These are phyloP conservation scores for Otis tarda DNA, from an alignment of 2,113 vertebrate genomes.

Conservation along the genomic window DNA sequence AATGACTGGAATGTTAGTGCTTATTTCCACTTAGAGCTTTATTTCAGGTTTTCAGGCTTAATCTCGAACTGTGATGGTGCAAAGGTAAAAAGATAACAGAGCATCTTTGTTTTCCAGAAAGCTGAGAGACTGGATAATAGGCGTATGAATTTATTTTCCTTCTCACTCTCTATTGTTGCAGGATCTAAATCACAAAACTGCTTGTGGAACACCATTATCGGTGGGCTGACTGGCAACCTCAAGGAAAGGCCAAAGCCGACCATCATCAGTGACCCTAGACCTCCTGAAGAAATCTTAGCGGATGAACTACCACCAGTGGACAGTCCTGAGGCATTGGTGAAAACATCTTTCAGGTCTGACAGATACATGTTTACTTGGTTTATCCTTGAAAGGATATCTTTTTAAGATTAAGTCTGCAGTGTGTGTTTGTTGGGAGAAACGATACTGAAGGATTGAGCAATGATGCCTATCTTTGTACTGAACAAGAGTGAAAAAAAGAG, in stretches of 20 bases:
- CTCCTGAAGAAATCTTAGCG: constrained; percentile 90
- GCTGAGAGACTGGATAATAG: background rate
- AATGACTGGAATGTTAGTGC: background rate
- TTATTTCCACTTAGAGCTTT: background rate
- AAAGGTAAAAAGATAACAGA: background rate
- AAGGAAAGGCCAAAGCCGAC: constrained; percentile 79
- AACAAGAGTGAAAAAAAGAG: background rate
- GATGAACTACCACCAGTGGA: constrained; percentile 86
- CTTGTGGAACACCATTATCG: constrained; percentile 87
- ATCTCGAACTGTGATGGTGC: background rate
- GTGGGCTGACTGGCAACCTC: constrained; percentile 83
- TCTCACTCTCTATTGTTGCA: constrained; percentile 32
- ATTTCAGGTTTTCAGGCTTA: background rate
- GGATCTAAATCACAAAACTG: constrained; percentile 96
- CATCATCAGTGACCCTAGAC: constrained; percentile 80
- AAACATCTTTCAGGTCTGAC: constrained; percentile 93
- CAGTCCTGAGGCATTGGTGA: constrained; percentile 87
- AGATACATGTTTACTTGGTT: background rate
- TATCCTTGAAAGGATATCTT: background rate
- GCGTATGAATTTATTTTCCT: background rate
- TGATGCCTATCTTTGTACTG: background rate
- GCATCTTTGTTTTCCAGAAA: background rate
- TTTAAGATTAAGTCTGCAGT: background rate
- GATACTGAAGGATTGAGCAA: background rate
- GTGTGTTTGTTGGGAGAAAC: background rate